Evolutionary conservation across 2,888 invertebrate species (phyloP).

Genomic region (Leptinotarsa rubiginosa): DNA sequence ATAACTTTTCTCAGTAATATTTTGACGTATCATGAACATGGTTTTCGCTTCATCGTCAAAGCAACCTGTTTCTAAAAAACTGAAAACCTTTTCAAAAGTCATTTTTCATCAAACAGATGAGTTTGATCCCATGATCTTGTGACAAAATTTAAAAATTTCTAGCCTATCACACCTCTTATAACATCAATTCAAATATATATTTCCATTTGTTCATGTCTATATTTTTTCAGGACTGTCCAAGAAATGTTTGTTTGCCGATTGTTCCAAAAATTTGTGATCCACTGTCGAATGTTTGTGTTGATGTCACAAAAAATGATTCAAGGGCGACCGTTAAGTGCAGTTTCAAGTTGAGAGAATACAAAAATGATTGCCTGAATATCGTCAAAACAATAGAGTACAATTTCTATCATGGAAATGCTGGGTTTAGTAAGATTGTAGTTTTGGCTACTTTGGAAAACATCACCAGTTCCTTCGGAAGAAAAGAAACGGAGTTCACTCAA

Average conservation of each 20-base stretch:
- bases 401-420: constrained; percentile 65
- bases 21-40: too few species aligned
- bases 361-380: constrained; percentile 58
- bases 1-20: too few species aligned
- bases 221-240: constrained; percentile 60
- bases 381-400: constrained; percentile 60
- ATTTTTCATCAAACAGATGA: too few species aligned
- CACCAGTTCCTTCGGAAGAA: constrained; percentile 48
- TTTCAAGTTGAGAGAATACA: constrained; percentile 44
- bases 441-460: constrained; percentile 55
- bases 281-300: constrained; percentile 55
- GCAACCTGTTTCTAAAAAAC: too few species aligned
- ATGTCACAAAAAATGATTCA: constrained; percentile 45
- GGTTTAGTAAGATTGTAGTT: constrained; percentile 62
- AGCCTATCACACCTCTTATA: not conserved
- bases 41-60: too few species aligned
- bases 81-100: too few species aligned
- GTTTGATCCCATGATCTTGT: too few species aligned
- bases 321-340: constrained; percentile 47
- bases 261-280: constrained; percentile 58
- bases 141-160: not conserved
- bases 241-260: constrained; percentile 59
- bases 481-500: constrained; percentile 49
- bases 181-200: not conserved
- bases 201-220: constrained; percentile 21